Base-by-base conservation (phyloP, 2,888 invertebrate species). In the Drosophila pullipes region DNA sequence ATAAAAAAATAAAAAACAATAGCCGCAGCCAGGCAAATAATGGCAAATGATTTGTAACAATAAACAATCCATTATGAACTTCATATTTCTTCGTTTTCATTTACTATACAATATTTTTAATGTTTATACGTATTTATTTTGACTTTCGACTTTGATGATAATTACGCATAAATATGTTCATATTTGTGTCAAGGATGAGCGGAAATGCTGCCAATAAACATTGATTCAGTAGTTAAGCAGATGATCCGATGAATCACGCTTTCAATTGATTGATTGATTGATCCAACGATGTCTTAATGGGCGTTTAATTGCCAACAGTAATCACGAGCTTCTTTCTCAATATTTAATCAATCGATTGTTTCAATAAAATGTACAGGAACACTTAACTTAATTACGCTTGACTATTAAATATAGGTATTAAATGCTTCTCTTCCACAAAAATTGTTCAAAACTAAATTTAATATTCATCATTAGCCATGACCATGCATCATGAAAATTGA, bases 151-250 rank as follows among this genome's bases (percentile, higher is more conserved):
- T 81, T 59, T 64, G 61, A 70, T 72, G 33, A 69, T 87, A 87
- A 87, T 87, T 75, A 85, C 78, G 59, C 69, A 82, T 75, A 69
- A 82, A 73, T 74, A 57, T 73, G 31, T 41, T 55, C 10, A 60
- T 52, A 83, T 78, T 89, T 82, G 87, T 85, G 85, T 87, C 85
- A 85, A 85, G 85, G 85, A 84, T 77, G 74, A 89, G 70, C 85
- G 89, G 87, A 89, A 84, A 74, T 77, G 71, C 77, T 53, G 75
- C 41, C 63, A 75, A 83, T 68, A 25, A 68, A 63, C 49, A 76
- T 69, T 69, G 52, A 66, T 54, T 64, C 49, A 52, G 65, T 75
- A 69, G 80, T 76, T 65, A 66, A 66, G 47, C 54, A 62, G 61
- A 50, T 58, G 76, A 52, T 54, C 35, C 55, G 69, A 60, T 66